A percentile compares a stretch with the other conserved stretches of the same genome.
Conservation (phyloP, 2,113 vertebrate genomes). For the Alectura lathami region DNA sequence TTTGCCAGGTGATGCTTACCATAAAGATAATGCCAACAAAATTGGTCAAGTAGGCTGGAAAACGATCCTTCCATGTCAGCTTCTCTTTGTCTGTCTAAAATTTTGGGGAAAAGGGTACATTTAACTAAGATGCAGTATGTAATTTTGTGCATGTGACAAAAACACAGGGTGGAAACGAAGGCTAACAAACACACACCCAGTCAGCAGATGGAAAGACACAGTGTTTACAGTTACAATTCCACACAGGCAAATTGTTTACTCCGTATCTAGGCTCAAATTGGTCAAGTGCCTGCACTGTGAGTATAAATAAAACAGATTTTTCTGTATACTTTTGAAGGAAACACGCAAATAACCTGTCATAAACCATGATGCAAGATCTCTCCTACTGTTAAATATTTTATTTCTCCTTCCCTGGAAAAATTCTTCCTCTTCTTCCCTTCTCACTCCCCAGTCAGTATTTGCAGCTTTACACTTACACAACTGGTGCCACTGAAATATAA, state of each 20-base stretch:
- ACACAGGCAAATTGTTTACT: constrained; percentile 13
- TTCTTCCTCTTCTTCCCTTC: neutral
- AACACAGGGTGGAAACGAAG: neutral
- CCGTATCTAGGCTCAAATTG: neutral
- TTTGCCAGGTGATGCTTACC: constrained; percentile 77
- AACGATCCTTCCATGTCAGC: constrained; percentile 91
- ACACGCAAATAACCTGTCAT: constrained; percentile 40
- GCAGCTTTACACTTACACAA: neutral
- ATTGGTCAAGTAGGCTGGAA: constrained; percentile 89
- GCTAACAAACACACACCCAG: neutral
- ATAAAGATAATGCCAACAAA: constrained; percentile 88
- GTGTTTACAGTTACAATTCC: constrained; percentile 43
- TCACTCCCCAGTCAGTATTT: neutral
- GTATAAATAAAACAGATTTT: neutral
- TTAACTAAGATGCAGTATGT: neutral
- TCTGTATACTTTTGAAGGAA: constrained; percentile 35
- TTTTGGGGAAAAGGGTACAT: neutral
- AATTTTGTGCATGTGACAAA: neutral
- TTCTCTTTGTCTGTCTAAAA: constrained; percentile 88
- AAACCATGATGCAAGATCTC: neutral
- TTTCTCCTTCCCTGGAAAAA: constrained; percentile 7
- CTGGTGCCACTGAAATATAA: neutral
- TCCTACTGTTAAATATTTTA: constrained; percentile 40
- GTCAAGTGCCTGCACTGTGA: neutral
- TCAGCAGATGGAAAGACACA: neutral